Evolutionary conservation across 2,797 vertebrate species (phyloP), one percentile per base, ranked within the genome.

Genomic region (Protosalanx chinensis): DNA sequence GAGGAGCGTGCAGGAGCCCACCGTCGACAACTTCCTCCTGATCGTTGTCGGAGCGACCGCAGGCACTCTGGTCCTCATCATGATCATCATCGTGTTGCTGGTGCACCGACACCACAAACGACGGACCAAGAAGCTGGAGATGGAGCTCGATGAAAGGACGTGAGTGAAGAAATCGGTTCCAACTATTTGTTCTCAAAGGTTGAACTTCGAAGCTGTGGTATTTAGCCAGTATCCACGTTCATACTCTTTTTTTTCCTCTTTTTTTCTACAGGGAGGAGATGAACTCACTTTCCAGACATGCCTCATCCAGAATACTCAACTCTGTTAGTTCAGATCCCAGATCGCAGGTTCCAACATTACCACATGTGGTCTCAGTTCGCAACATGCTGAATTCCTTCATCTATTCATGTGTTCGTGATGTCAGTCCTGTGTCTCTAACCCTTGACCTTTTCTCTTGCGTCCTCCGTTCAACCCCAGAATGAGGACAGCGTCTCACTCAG

Each of bases 51-150:
- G 91, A 0, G 88, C 91, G 5, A 89, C 92, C 1, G 93, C 93
- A 0, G 93, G 88, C 0, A 87, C 87, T 23, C 29, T 95, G 76
- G 80, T 98, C 76, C 64, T 94, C 18, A 18, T 95, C 13, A 88
- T 97, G 70, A 82, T 95, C 18, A 5, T 93, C 0, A 84, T 93
- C 0, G 86, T 97, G 0, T 35, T 96, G 6, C 82, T 94, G 73
- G 92, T 97, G 86, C 92, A 91, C 64, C 88, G 92, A 2, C 85
- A 95, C 77, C 95, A 97, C 71, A 87, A 87, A 8, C 88, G 85
- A 64, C 92, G 87, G 58, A 96, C 93, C 77, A 92, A 86, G 80
- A 93, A 90, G 77, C 93, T 98, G 46, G 80, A 86, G 79, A 82
- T 13, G 77, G 77, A 87, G 64, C 90, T 94, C 27, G 92, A 72